Conservation (phyloP, 2,888 invertebrate genomes). For the Priocnemis perturbator region DNA sequence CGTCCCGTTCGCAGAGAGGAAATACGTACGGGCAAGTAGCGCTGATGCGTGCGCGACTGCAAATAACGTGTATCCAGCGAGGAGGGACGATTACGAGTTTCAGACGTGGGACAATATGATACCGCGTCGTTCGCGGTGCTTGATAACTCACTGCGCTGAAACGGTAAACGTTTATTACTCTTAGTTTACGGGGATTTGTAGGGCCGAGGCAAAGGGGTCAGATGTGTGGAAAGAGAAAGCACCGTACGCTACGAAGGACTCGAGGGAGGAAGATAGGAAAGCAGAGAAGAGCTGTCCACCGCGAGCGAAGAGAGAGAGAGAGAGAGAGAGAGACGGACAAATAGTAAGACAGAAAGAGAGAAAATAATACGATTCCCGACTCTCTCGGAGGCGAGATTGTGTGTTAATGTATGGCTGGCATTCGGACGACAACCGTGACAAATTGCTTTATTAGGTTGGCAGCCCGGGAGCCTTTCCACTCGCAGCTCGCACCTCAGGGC, state of each 20-base stretch:
- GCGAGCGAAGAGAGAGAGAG: constrained; percentile 11
- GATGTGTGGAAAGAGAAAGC: constrained; percentile 33
- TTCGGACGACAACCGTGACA: constrained; percentile 75
- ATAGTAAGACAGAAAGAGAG: constrained; percentile 28
- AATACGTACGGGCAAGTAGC: no score
- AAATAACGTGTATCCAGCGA: no score
- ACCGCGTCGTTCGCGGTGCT: no score
- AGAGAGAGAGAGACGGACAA: constrained; percentile 36
- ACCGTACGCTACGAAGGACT: not conserved
- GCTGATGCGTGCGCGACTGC: no score
- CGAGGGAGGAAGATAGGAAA: constrained; percentile 3
- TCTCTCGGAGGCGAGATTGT: constrained; percentile 69
- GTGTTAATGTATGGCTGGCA: constrained; percentile 74
- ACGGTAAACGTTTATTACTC: no score
- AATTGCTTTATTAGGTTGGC: constrained; percentile 75
- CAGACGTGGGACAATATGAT: no score
- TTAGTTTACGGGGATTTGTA: constrained; percentile 1
- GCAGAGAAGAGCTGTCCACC: constrained; percentile 11
- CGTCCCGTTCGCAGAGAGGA: no score
- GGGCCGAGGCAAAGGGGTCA: constrained; percentile 8
- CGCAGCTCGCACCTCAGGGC: constrained; percentile 62
- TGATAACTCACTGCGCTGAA: no score
- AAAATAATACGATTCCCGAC: constrained; percentile 47
- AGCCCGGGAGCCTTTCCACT: constrained; percentile 72
- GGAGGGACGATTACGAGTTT: no score